Evolutionary conservation across 2,113 vertebrate genomes (phyloP).

Genomic region (Mormyrus iriodes): DNA sequence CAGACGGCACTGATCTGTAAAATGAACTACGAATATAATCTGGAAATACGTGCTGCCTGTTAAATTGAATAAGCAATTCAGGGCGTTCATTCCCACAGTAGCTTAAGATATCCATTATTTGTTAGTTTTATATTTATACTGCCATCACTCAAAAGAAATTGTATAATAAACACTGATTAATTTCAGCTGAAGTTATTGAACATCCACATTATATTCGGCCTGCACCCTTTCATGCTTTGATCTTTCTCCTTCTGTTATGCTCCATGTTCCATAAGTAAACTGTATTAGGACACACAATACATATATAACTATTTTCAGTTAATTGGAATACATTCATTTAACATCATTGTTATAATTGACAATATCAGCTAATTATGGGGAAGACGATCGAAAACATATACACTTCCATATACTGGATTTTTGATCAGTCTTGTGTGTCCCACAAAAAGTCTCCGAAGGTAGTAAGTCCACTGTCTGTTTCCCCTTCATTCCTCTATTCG

Average conservation of each 20-base stretch:
- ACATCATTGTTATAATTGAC: background rate
- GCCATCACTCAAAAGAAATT: background rate
- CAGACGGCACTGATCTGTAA: conserved; percentile 10
- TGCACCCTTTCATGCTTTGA: background rate
- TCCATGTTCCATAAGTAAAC: background rate
- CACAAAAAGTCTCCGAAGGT: background rate
- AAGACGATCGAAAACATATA: background rate
- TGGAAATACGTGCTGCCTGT: background rate
- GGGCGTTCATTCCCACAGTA: background rate
- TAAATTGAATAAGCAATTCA: background rate
- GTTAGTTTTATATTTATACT: background rate
- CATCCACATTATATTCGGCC: background rate
- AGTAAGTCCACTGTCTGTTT: background rate
- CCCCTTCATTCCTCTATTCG: conserved; percentile 57
- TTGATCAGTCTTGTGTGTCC: background rate
- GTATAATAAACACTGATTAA: background rate
- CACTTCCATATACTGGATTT: background rate
- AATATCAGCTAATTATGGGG: background rate
- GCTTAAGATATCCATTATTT: background rate
- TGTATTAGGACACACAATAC: background rate
- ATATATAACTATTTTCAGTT: background rate
- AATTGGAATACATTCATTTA: background rate
- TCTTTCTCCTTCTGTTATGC: background rate
- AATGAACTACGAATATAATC: background rate
- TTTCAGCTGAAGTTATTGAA: background rate